Conservation (phyloP, 2,797 vertebrate species). For the Sciurus vulgaris region DNA sequence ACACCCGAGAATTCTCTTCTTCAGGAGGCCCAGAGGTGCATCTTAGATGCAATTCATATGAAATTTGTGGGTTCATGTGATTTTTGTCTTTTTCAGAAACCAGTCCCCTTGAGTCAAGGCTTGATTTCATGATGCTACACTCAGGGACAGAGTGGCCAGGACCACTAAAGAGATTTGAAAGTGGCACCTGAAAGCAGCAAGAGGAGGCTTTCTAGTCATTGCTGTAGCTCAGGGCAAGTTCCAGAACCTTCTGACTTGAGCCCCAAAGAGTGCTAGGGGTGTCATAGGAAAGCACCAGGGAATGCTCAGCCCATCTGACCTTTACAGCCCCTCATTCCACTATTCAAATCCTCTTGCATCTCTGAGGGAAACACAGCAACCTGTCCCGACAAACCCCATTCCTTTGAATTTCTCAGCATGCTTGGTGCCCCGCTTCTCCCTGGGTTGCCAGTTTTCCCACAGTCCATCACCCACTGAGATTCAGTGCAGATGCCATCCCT, state of each 20-base stretch:
- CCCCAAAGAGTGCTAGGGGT: not conserved
- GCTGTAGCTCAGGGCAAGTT: not conserved
- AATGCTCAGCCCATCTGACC: not conserved
- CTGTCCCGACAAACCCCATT: not conserved
- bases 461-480: fast-evolving
- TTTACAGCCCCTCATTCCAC: not conserved
- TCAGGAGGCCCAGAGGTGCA: not conserved
- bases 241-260: not conserved
- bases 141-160: not conserved
- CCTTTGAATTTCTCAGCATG: not conserved
- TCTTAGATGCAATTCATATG: not conserved
- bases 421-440: not conserved
- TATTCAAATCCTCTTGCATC: not conserved
- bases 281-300: not conserved
- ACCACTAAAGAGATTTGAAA: not conserved
- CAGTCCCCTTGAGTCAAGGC: not conserved
- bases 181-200: not conserved
- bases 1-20: not conserved
- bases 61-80: not conserved
- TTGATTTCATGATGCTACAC: not conserved
- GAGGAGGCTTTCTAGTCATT: not conserved
- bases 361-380: not conserved
- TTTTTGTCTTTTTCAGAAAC: not conserved
- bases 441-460: not conserved
- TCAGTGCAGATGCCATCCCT: not conserved